Percentiles rank a stretch among this genome's conserved stretches.
These are phyloP conservation scores for Macrobrachium nipponense DNA, from an alignment of 1,140 invertebrate species.

Conservation along the genomic window DNA sequence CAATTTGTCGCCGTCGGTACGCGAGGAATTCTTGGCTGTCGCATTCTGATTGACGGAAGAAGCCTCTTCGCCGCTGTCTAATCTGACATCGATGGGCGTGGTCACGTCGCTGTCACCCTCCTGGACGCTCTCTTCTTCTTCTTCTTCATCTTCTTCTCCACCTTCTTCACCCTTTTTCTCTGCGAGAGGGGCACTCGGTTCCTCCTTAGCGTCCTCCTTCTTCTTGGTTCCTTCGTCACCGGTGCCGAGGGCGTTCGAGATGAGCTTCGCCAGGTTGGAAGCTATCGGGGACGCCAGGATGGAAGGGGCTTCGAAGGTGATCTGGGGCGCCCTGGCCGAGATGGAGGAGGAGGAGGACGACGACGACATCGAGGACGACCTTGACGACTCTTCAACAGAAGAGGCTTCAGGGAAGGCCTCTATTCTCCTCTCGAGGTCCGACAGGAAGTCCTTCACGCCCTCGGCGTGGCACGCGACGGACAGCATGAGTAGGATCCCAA, in stretches of 20 bases:
- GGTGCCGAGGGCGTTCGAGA: neutral
- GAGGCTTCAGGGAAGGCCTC: neutral
- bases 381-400: too few species aligned
- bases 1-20: neutral
- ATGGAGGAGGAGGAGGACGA: neutral
- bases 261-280: neutral
- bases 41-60: too few species aligned
- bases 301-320: neutral
- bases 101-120: neutral
- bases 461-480: too few species aligned
- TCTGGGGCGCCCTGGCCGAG: neutral
- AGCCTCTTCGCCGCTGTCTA: too few species aligned
- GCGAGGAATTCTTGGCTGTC: too few species aligned
- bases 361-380: neutral
- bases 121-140: neutral
- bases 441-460: too few species aligned
- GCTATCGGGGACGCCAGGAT: neutral
- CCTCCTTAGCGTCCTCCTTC: neutral
- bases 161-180: conserved; percentile 11
- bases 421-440: neutral
- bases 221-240: neutral
- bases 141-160: neutral
- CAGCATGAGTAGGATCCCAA: too few species aligned
- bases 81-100: neutral
- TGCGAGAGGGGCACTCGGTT: neutral